Conservation (phyloP, 2,113 vertebrate species). For the Blennius ocellaris region DNA sequence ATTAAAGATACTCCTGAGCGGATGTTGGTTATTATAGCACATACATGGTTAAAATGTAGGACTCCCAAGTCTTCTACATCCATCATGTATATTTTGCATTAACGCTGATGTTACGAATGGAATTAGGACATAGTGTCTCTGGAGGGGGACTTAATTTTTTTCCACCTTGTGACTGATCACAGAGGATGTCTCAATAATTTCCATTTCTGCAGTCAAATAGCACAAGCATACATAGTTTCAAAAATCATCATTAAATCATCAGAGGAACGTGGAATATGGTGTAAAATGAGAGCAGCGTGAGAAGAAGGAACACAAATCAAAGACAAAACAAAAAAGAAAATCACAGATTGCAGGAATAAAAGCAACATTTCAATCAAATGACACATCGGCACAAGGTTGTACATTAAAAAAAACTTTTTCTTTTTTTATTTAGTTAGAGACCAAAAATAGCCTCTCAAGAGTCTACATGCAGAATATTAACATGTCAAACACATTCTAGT, state of each 20-base stretch:
- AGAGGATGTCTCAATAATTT: background rate
- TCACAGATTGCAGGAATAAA: background rate
- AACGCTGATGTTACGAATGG: background rate
- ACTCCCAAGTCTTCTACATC: too few relatives aligned
- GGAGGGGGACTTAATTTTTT: background rate
- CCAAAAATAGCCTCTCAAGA: slow-evolving; percentile 81
- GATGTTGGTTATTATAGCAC: too few relatives aligned
- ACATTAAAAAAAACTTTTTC: slow-evolving; percentile 66
- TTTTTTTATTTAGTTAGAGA: slow-evolving; percentile 83
- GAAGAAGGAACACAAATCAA: background rate
- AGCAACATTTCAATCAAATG: slow-evolving; percentile 19
- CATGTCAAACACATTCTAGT: slow-evolving; percentile 90
- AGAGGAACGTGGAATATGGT: background rate
- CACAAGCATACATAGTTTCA: background rate
- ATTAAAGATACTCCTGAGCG: too few relatives aligned
- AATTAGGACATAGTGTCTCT: slow-evolving; percentile 7
- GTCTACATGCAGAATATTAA: slow-evolving; percentile 91
- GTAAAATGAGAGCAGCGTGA: background rate
- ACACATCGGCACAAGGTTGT: slow-evolving; percentile 3
- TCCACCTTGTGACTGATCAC: slow-evolving; percentile 6
- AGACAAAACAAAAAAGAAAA: background rate
- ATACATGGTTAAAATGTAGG: too few relatives aligned
- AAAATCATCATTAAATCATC: background rate
- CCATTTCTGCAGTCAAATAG: background rate
- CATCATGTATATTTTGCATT: too few relatives aligned